These are phyloP conservation scores for Phoxinus dragarum DNA, from an alignment of 2,797 vertebrate genomes.

Conservation along the genomic window DNA sequence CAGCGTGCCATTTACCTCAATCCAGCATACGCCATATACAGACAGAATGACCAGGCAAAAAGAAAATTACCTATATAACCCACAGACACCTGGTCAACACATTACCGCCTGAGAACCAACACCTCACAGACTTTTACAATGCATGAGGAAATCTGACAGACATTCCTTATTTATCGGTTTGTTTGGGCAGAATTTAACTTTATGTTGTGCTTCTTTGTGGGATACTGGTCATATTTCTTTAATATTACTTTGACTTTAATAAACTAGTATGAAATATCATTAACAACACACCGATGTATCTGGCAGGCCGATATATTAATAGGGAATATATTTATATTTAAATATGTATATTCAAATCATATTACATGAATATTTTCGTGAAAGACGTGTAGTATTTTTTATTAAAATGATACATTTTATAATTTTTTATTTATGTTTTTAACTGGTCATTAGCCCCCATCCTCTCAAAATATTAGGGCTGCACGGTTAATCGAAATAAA, in stretches of 20 bases:
- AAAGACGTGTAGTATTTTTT: too few species aligned
- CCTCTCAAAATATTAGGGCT: background rate
- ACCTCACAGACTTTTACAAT: background rate
- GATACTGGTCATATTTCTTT: background rate
- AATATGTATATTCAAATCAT: too few species aligned
- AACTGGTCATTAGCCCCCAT: too few species aligned
- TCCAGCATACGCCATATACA: conserved; percentile 3
- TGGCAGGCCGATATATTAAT: background rate
- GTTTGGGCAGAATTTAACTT: background rate
- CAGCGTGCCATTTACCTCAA: conserved; percentile 33
- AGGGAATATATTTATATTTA: too few species aligned
- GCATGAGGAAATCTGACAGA: background rate
- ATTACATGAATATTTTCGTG: too few species aligned
- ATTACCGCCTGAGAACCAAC: background rate
- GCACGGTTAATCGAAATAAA: background rate
- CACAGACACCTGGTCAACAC: conserved; percentile 1
- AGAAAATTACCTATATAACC: conserved; percentile 21
- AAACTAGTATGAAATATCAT: background rate
- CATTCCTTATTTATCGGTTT: background rate
- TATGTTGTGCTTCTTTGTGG: background rate
- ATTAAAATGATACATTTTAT: too few species aligned
- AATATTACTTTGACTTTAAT: background rate
- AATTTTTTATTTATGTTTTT: too few species aligned
- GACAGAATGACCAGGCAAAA: conserved; percentile 22
- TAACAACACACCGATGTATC: background rate